Base-by-base conservation (phyloP, 2,888 invertebrate species). In the Pycnomerus fuliginosus region DNA sequence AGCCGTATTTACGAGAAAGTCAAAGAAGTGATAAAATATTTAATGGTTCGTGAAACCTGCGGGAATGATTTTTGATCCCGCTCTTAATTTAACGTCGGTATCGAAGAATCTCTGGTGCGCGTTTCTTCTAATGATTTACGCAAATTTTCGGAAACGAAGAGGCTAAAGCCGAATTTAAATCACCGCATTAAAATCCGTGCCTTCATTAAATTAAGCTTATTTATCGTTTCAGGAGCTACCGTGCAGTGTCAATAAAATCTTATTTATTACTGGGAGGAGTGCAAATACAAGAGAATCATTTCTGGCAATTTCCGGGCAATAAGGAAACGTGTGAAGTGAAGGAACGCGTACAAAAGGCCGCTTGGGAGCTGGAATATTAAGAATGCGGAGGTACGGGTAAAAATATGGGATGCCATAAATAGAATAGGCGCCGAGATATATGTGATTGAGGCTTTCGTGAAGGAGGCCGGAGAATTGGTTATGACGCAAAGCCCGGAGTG, bases 381-480 rank as follows among this genome's bases (percentile, higher is more conserved):
- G 61, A 62, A 64, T 62, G 56, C 55, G 57, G 43, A 55, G 59
- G 58, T 53, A 48, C 50, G 51, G 55, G 44, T 43, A 41, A 56
- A 60, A 53, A 60, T 61, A 58, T 57, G 56, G 55, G 59, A 60
- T 60, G 58, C 60, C 61, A 63, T 65, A 67, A 66, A 67, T 64
- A 64, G 63, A 62, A 65, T 62, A 65, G 59, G 59, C 61, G 60
- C 58, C 53, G 58, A 59, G 61, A 66, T 65, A 64, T 65, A 62
- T 61, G 62, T 60, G 61, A 64, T 60, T 61, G 63, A 59, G 60
- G 60, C 60, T 59, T 59, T 58, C 56, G 52, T 40, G 48, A 60
- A 60, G 59, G 58, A 60, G 58, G 56, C 53, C 52, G 56, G 55
- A 57, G 61, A 61, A 64, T 64, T 64, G 61, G 61, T 62, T 64